Percentiles rank a stretch among this genome's conserved stretches.
phyloP scores from a whole-genome alignment of 2,797 vertebrate genomes.

The Girardinus metallicus region DNA sequence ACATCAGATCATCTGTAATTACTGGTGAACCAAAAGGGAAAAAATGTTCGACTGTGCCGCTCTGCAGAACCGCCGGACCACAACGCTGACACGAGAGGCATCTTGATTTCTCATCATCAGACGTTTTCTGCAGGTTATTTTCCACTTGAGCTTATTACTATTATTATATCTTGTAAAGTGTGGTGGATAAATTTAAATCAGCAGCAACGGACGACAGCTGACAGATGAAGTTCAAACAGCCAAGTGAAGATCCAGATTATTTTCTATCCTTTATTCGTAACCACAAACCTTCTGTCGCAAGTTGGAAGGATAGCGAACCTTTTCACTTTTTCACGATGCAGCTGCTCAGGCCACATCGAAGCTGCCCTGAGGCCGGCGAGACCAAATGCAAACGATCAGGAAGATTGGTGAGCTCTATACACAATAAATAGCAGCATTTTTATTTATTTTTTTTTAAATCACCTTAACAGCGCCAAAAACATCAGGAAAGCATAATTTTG shows the following conservation, averaged over 20 bases:
- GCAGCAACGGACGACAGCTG: not conserved
- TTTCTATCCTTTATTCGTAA: not conserved
- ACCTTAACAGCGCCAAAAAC: not conserved
- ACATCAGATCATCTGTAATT: constrained; percentile 43
- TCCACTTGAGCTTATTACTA: constrained; percentile 3
- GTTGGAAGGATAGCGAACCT: not conserved
- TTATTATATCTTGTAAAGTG: constrained; percentile 30
- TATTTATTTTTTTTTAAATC: too few species aligned
- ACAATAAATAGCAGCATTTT: not conserved
- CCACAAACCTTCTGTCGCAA: not conserved
- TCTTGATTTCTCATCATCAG: constrained; percentile 42
- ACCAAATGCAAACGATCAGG: not conserved
- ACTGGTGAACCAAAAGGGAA: constrained; percentile 10
- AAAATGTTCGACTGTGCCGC: constrained; percentile 17
- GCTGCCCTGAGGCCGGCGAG: not conserved
- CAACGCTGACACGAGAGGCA: constrained; percentile 21
- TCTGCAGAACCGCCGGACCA: constrained; percentile 19
- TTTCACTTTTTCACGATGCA: not conserved
- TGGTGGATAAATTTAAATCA: constrained; percentile 31
- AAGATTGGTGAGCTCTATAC: not conserved
- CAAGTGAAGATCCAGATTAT: not conserved
- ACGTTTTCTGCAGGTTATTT: constrained; percentile 16
- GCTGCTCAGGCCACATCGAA: not conserved
- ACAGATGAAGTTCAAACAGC: not conserved
- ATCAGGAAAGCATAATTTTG: not conserved